Evolutionary conservation across 2,888 invertebrate species (phyloP), one percentile per base, ranked within the genome.

Genomic region (Desoria tigrina): DNA sequence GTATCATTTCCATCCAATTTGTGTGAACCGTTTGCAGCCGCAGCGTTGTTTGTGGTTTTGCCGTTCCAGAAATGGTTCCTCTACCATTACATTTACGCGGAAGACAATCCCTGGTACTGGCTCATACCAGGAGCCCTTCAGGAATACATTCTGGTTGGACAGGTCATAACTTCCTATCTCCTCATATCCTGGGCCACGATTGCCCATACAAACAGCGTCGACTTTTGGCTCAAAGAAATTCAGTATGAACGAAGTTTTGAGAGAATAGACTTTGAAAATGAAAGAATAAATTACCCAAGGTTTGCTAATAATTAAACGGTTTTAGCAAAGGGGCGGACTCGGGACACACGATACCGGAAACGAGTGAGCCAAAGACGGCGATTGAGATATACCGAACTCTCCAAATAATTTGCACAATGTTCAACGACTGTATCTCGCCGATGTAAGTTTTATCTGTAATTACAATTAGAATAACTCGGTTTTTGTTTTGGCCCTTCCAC

Each of bases 221-320:
- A 64, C n/a, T 71, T 71, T 53, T 71, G 71, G 71, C 57, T 71
- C 0, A 42, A 50, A 21, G 71, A 71, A 67, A 69, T 63, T n/a
- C 71, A 71, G 71, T 71, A 63, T 51, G 28, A n/a, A 11, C 7
- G 18, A 2, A n/a, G 2, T 49, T 26, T 21, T 32, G 26, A n/a
- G n/a, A n/a, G n/a, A n/a, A n/a, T n/a, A n/a, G n/a, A n/a, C n/a
- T n/a, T 56, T 50, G 9, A n/a, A n/a, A n/a, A n/a, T n/a, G n/a
- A n/a, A n/a, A n/a, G n/a, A n/a, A n/a, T 9, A 26, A 28, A 18
- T 28, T 18, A 56, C 9, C 27, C 18, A 9, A 14, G 27, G 11
- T 23, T 23, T 27, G 18, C 18, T 14, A 55, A 49, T 7, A 9
- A 9, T 39, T 56, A 14, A 23, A 23, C 21, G 14, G n/a, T n/a